phyloP scores from a whole-genome alignment of 2,797 vertebrate species.

The Microhierax caerulescens region DNA sequence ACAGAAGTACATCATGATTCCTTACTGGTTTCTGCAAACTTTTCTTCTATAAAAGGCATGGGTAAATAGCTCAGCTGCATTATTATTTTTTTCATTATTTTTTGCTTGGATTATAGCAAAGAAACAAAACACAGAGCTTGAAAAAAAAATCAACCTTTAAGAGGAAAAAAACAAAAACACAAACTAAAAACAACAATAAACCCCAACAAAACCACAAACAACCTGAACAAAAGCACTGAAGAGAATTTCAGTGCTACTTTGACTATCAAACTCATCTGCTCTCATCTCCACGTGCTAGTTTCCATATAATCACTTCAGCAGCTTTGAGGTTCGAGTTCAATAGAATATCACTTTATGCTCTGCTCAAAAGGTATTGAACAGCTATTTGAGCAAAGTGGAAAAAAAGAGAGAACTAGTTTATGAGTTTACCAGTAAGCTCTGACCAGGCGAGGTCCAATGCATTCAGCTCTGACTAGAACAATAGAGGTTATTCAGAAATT shows the following conservation, averaged over 20 bases:
- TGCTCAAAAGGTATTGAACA: not conserved
- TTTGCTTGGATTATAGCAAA: not conserved
- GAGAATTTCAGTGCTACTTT: not conserved
- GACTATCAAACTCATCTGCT: not conserved
- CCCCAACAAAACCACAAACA: not conserved
- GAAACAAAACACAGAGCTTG: not conserved
- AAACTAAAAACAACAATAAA: too few relatives aligned
- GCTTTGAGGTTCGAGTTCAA: not conserved
- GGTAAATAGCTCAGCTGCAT: not conserved
- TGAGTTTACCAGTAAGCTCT: not conserved
- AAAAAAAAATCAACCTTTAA: not conserved
- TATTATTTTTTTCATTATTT: not conserved
- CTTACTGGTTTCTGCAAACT: not conserved
- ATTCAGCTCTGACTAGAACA: not conserved
- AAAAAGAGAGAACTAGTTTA: not conserved
- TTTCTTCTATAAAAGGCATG: not conserved
- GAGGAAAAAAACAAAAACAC: not conserved
- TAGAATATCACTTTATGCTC: not conserved
- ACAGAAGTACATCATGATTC: not conserved
- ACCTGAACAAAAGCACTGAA: not conserved
- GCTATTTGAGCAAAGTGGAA: not conserved
- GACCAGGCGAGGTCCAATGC: not conserved
- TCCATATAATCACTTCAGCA: not conserved
- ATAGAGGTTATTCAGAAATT: not conserved
- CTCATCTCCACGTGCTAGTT: not conserved